A percentile compares a stretch with the other conserved stretches of the same genome.
These are phyloP conservation scores for Chouioia cunea DNA, from an alignment of 2,888 invertebrate species.

Conservation along the genomic window DNA sequence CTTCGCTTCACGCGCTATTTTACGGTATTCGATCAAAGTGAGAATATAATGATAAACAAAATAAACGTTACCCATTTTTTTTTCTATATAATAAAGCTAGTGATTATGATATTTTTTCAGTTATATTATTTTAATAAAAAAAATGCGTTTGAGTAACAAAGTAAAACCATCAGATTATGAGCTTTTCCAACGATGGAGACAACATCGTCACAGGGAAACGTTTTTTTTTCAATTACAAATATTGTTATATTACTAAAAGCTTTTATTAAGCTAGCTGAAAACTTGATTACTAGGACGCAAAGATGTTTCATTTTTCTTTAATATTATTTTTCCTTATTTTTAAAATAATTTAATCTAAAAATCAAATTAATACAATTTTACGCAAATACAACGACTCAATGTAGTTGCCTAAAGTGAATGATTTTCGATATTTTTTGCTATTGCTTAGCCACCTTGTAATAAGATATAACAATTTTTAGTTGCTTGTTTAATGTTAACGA, in stretches of 20 bases:
- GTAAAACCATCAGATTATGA: no score
- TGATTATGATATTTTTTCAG: no score
- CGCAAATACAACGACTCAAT: slow-evolving; percentile 31
- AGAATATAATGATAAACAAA: slow-evolving; percentile 25
- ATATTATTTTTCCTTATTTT: slow-evolving; percentile 25
- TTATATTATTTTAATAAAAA: no score
- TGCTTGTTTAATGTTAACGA: background rate
- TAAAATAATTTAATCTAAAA: slow-evolving; percentile 20
- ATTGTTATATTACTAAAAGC: slow-evolving; percentile 15
- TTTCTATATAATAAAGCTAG: background rate
- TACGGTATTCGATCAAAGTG: slow-evolving; percentile 37
- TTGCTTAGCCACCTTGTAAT: slow-evolving; percentile 42
- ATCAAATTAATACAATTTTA: slow-evolving; percentile 46
- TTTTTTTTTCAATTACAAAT: slow-evolving; percentile 25
- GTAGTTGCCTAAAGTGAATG: slow-evolving; percentile 27
- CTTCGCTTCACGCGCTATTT: slow-evolving; percentile 48
- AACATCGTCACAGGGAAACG: slow-evolving; percentile 12
- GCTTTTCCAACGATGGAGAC: slow-evolving; percentile 5
- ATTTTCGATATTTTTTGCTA: slow-evolving; percentile 33
- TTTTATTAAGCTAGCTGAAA: slow-evolving; percentile 29
- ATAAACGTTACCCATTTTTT: slow-evolving; percentile 54
- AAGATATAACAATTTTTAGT: slow-evolving; percentile 7
- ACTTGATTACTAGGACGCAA: slow-evolving; percentile 32
- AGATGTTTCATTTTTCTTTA: slow-evolving; percentile 18
- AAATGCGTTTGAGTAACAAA: no score